Percentiles rank a stretch among this genome's conserved stretches.
Evolutionary conservation across 2,888 invertebrate species (phyloP).

Genomic region (Poecilus cupreus): DNA sequence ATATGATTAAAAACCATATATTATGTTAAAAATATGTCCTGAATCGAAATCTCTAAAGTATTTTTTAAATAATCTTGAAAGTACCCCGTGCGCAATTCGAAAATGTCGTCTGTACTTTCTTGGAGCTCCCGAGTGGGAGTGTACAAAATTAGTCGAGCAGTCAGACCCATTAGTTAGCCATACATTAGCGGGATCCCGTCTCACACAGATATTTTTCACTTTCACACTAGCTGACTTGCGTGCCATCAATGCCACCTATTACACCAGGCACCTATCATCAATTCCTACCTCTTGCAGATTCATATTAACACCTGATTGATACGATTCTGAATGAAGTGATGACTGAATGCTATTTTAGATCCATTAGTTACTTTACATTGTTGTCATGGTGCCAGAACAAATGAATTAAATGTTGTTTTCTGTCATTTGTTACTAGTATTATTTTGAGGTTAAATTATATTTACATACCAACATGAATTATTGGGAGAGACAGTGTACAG

Average conservation of each 20-base stretch:
- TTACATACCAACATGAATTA: neutral
- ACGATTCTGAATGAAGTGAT: neutral
- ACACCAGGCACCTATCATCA: neutral
- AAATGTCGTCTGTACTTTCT: neutral
- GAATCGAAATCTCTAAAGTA: neutral
- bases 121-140: slow-evolving; percentile 29
- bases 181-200: slow-evolving; percentile 37
- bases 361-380: slow-evolving; percentile 25
- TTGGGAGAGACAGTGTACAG: too few relatives aligned
- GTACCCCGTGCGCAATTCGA: too few relatives aligned
- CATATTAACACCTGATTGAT: neutral
- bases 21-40: too few relatives aligned
- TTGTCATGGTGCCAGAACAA: slow-evolving; percentile 13
- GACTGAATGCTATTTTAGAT: neutral
- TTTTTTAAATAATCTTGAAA: neutral
- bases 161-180: slow-evolving; percentile 56
- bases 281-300: neutral
- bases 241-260: neutral
- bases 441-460: slow-evolving; percentile 25
- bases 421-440: slow-evolving; percentile 31
- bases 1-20: too few relatives aligned
- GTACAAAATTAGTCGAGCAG: slow-evolving; percentile 56
- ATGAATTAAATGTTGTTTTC: slow-evolving; percentile 28
- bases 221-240: neutral
- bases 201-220: slow-evolving; percentile 30